Percentiles rank a stretch among this genome's conserved stretches.
Evolutionary conservation across 2,888 invertebrate species (phyloP).

Genomic region (Drosophila imparisetae): DNA sequence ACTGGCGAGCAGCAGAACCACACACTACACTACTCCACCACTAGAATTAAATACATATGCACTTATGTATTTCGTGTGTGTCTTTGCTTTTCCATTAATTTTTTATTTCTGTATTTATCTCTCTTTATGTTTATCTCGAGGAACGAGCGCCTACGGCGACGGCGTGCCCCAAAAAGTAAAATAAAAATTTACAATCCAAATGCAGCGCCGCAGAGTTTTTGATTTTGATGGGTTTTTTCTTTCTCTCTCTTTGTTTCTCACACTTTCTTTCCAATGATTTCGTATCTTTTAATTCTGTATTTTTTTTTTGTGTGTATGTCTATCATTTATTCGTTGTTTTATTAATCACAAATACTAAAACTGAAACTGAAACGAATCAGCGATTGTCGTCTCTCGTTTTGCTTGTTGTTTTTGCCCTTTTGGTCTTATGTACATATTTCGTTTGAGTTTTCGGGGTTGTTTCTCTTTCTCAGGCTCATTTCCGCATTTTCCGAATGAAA

Average conservation of each 20-base stretch:
- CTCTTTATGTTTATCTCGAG: conserved; percentile 72
- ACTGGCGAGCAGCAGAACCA: conserved; percentile 6
- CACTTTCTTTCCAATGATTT: conserved; percentile 67
- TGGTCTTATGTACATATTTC: conserved; percentile 54
- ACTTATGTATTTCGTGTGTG: conserved; percentile 33
- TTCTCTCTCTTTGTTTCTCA: conserved; percentile 56
- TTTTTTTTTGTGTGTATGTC: conserved; percentile 20
- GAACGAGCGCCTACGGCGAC: conserved; percentile 48
- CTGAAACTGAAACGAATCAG: conserved; percentile 27
- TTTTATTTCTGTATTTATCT: conserved; percentile 78
- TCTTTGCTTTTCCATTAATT: conserved; percentile 74
- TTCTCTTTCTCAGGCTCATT: conserved; percentile 73
- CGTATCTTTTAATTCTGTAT: conserved; percentile 26
- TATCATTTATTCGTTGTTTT: conserved; percentile 38
- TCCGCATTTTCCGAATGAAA: conserved; percentile 79
- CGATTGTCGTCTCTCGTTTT: conserved; percentile 28
- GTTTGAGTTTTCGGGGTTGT: conserved; percentile 71
- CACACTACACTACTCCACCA: conserved; percentile 29
- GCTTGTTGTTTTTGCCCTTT: conserved; percentile 44
- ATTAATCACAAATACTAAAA: conserved; percentile 49
- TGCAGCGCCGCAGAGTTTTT: conserved; percentile 56
- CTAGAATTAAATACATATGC: conserved; percentile 44
- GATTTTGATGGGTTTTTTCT: conserved; percentile 57
- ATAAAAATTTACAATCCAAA: conserved; percentile 71
- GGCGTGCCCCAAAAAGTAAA: conserved; percentile 57